phyloP scores from a whole-genome alignment of 2,888 invertebrate species.

The Lycaena phlaeas region DNA sequence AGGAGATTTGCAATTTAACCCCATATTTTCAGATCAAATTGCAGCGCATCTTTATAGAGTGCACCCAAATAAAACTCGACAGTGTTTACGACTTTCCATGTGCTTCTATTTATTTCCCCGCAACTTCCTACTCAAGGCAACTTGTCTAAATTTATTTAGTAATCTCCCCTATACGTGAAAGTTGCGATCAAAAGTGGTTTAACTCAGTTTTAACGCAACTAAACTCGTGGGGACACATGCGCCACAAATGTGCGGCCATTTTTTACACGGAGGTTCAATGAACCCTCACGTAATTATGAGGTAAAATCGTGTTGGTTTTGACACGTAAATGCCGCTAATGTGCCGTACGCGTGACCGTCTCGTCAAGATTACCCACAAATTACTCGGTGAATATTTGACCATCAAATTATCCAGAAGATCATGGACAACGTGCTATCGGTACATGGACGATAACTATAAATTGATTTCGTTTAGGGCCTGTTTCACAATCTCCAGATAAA shows the following conservation, averaged over 20 bases:
- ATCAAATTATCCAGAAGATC: neutral
- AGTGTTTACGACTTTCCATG: conserved; percentile 3
- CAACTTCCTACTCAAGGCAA: neutral
- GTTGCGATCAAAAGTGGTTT: conserved; percentile 13
- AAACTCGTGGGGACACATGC: conserved; percentile 35
- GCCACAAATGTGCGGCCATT: conserved; percentile 40
- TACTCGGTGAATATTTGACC: conserved; percentile 1
- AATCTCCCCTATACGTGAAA: conserved; percentile 5
- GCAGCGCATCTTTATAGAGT: neutral
- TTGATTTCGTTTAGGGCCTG: no score
- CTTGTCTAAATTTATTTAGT: conserved; percentile 9
- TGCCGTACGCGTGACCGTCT: conserved; percentile 22
- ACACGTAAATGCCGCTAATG: conserved; percentile 24
- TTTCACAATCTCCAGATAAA: no score
- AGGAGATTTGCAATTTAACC: no score
- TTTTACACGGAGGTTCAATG: conserved; percentile 32
- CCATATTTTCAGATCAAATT: no score
- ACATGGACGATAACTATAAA: no score
- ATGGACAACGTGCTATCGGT: no score
- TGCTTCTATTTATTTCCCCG: conserved; percentile 2
- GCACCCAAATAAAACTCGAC: conserved; percentile 1
- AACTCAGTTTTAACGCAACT: conserved; percentile 23
- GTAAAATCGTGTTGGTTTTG: conserved; percentile 29
- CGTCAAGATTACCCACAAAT: conserved; percentile 13
- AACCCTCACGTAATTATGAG: conserved; percentile 26